These are phyloP conservation scores for Arvicanthis niloticus DNA, from an alignment of 2,113 vertebrate genomes.

Conservation along the genomic window DNA sequence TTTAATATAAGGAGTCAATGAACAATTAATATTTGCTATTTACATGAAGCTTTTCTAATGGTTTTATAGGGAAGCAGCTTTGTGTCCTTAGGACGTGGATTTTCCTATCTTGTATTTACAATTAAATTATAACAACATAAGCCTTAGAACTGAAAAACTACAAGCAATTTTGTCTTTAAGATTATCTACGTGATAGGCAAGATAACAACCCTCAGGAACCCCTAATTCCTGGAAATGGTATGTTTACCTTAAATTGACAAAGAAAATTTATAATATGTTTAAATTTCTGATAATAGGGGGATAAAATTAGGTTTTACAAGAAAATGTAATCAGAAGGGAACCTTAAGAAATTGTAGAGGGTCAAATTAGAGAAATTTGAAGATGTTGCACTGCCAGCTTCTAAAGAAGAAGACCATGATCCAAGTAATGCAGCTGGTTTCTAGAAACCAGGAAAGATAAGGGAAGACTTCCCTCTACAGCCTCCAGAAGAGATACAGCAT, in stretches of 20 bases:
- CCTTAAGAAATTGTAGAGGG: neutral
- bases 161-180: neutral
- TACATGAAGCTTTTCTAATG: slow-evolving; percentile 25
- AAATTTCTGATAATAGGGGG: neutral
- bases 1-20: slow-evolving; percentile 7
- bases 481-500: neutral
- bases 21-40: neutral
- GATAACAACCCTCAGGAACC: neutral
- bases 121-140: slow-evolving; percentile 1
- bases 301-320: neutral
- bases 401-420: neutral
- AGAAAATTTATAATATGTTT: neutral
- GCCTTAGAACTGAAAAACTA: slow-evolving; percentile 4
- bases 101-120: neutral
- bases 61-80: slow-evolving; percentile 28
- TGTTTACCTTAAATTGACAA: neutral
- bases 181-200: neutral
- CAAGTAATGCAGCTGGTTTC: neutral
- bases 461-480: neutral
- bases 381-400: neutral
- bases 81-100: slow-evolving; percentile 31
- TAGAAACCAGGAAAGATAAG: neutral
- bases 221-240: neutral
- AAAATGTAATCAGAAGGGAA: neutral
- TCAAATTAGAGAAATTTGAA: neutral